These are phyloP conservation scores for Mionectes olivaceus DNA, from an alignment of 2,797 vertebrate species.

Conservation along the genomic window DNA sequence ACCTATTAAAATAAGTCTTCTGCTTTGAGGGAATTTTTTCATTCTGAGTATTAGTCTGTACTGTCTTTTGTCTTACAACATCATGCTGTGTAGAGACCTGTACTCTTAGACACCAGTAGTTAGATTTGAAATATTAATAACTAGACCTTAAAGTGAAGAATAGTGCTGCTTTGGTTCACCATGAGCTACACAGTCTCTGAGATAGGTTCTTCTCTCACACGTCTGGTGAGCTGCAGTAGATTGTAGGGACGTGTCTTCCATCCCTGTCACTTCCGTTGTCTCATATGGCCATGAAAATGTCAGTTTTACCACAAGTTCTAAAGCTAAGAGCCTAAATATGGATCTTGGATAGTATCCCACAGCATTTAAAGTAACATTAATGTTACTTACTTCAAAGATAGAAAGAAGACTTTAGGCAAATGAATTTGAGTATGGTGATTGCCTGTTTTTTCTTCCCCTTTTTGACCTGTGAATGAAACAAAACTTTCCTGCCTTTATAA, in stretches of 20 bases:
- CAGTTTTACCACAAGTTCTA: background rate
- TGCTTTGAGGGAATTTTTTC: background rate
- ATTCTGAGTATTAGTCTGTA: background rate
- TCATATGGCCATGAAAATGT: background rate
- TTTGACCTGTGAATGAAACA: background rate
- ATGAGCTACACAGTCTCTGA: background rate
- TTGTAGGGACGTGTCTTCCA: accelerated
- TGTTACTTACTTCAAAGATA: background rate
- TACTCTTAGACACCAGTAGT: background rate
- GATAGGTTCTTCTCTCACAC: background rate
- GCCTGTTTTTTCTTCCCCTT: background rate
- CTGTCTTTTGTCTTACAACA: background rate
- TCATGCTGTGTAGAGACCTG: background rate
- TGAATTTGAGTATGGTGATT: background rate
- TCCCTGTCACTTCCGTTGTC: background rate
- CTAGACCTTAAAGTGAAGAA: background rate
- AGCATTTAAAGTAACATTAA: background rate
- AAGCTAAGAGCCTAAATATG: background rate
- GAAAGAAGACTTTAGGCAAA: background rate
- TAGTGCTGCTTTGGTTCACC: accelerated
- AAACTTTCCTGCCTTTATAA: background rate
- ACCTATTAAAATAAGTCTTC: background rate
- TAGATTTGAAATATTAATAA: background rate
- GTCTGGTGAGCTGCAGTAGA: background rate
- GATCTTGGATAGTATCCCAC: background rate